phyloP scores from a whole-genome alignment of 1,140 invertebrate genomes.

The Popillia japonica region DNA sequence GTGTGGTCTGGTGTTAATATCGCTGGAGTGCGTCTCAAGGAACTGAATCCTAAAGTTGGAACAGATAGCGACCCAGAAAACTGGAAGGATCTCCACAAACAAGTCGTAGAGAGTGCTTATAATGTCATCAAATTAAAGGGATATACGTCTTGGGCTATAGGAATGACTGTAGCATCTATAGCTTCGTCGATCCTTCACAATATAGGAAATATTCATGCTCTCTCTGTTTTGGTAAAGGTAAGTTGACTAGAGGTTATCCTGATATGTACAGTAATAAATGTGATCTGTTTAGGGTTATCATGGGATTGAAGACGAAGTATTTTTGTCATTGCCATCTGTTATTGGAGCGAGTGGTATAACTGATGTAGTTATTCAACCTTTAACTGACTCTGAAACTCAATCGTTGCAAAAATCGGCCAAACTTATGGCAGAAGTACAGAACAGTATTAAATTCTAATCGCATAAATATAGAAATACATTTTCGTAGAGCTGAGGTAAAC shows the following conservation, averaged over 20 bases:
- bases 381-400: slow-evolving; percentile 71
- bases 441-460: slow-evolving; percentile 67
- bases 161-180: slow-evolving; percentile 81
- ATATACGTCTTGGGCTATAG: slow-evolving; percentile 91
- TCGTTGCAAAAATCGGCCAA: slow-evolving; percentile 74
- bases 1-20: slow-evolving; percentile 94
- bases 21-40: slow-evolving; percentile 82
- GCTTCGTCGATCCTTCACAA: slow-evolving; percentile 79
- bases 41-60: slow-evolving; percentile 79
- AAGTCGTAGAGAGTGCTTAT: slow-evolving; percentile 86
- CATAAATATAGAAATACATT: not conserved
- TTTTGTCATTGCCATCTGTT: slow-evolving; percentile 82
- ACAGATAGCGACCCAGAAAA: slow-evolving; percentile 77
- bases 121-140: slow-evolving; percentile 91
- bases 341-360: slow-evolving; percentile 79
- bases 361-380: slow-evolving; percentile 77
- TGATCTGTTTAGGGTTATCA: slow-evolving; percentile 68
- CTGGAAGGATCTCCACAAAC: slow-evolving; percentile 78
- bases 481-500: not conserved
- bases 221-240: slow-evolving; percentile 84
- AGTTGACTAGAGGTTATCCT: slow-evolving; percentile 50
- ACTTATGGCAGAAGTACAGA: slow-evolving; percentile 72
- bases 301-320: slow-evolving; percentile 83
- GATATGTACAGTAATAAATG: not conserved
- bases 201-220: slow-evolving; percentile 78